Evolutionary conservation across 2,113 vertebrate species (phyloP).

Genomic region (Rhinolophus ferrumequinum): DNA sequence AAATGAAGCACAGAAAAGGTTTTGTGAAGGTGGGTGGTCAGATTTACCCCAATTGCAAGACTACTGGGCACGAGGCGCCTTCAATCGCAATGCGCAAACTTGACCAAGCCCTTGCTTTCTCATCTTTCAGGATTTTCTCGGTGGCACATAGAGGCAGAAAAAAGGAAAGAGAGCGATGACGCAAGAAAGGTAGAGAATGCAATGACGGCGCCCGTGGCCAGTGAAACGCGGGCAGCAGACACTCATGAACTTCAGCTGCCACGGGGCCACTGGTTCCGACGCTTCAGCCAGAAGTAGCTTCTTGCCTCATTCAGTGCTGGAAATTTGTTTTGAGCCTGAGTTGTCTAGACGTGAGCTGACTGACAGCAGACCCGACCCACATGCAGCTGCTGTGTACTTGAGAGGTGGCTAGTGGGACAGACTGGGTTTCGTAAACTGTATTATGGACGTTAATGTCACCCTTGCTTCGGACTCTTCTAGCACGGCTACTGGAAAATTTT

Average conservation of each 20-base stretch:
- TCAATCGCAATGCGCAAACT: neutral
- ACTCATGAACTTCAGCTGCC: too few species aligned
- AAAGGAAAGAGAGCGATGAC: neutral
- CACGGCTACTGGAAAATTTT: neutral
- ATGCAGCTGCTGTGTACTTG: neutral
- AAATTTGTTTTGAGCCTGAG: neutral
- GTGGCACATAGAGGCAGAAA: neutral
- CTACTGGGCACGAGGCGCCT: neutral
- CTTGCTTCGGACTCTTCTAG: neutral
- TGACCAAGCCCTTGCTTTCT: neutral
- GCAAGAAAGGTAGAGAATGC: neutral
- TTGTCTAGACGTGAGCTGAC: neutral
- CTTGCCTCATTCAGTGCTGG: neutral
- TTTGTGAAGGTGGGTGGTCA: neutral
- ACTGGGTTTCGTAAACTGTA: neutral
- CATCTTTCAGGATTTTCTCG: neutral
- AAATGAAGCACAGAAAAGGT: neutral
- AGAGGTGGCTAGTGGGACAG: neutral
- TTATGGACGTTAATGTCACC: neutral
- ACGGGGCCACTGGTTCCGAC: neutral
- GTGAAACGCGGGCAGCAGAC: neutral
- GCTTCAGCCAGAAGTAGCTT: neutral
- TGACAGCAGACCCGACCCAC: neutral
- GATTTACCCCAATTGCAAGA: too few species aligned
- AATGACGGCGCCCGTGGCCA: fast-evolving